Base-by-base conservation (phyloP, 2,888 invertebrate genomes). In the Drosophila picticornis region DNA sequence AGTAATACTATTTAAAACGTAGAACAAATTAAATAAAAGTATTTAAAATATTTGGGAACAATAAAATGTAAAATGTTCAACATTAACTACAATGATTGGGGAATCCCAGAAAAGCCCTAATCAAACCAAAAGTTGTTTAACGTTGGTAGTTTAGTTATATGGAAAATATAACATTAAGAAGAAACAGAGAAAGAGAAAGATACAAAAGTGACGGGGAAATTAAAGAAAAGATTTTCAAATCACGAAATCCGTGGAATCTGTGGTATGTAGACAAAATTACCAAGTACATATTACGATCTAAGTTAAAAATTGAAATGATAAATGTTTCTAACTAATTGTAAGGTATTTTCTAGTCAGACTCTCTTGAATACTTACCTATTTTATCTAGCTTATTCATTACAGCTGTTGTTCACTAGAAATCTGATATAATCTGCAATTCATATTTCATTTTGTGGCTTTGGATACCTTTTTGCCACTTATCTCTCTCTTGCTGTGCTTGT, bases 371-470 rank as follows among this genome's bases (percentile, higher is more conserved):
- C n/a, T 5, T 27, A 58, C 11, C 11, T 36, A 34, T 31, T 56
- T 53, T 25, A 10, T 56, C 25, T n/a, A 16, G 16, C 50, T 29
- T 71, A 68, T 65, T 52, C 43, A 19, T 46, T 61, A 10, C n/a
- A 36, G 16, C 19, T 25, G 27, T 52, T 52, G 57, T 62, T 72
- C 61, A 48, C 40, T 58, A 59, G 82, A 86, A 84, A 85, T 67
- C 67, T 74, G 60, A 87, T 89, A 82, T 75, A 38, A 69, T 63
- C 61, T 68, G 64, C 71, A 75, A 84, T 77, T 77, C 70, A 68
- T 72, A 72, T 77, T 75, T 69, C 71, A 60, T 72, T 73, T 72
- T 81, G 87, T 74, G 84, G 84, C 74, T 88, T 88, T 71, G 67
- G 60, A 36, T 36, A 36, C 5, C 13, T 63, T 75, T 72, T 48